Evolutionary conservation across 2,797 vertebrate genomes (phyloP).

Genomic region (Enteromius trimaculatus): DNA sequence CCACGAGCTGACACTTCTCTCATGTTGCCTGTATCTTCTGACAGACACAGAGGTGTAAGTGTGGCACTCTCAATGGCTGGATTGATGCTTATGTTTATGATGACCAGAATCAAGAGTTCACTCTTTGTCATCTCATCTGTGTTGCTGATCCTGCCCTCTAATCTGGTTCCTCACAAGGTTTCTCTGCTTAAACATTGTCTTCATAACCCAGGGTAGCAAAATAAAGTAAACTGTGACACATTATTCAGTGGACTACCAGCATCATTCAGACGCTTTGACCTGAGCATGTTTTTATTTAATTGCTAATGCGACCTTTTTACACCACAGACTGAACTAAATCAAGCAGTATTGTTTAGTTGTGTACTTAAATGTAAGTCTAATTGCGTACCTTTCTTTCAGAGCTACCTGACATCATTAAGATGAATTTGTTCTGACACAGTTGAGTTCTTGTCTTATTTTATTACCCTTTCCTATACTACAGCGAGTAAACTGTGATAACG

Average conservation of each 20-base stretch:
- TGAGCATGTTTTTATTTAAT: background rate
- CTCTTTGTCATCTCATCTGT: background rate
- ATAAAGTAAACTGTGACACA: no score
- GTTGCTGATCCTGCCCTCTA: background rate
- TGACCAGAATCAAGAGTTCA: background rate
- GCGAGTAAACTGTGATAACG: background rate
- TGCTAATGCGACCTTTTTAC: background rate
- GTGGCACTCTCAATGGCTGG: background rate
- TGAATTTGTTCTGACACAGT: background rate
- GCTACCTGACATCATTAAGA: background rate
- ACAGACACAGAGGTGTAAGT: background rate
- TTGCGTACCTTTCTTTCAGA: background rate
- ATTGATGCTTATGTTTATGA: background rate
- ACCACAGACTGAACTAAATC: background rate
- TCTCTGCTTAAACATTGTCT: background rate
- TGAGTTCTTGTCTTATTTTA: background rate
- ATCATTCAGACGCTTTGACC: background rate
- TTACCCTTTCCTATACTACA: background rate
- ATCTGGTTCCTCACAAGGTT: background rate
- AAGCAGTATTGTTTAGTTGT: background rate
- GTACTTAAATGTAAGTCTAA: background rate
- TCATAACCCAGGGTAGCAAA: no score
- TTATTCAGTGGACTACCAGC: background rate
- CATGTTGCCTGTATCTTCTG: slow-evolving; percentile 14
- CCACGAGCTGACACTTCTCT: slow-evolving; percentile 61